A percentile compares a stretch with the other conserved stretches of the same genome.
phyloP scores from a whole-genome alignment of 2,888 invertebrate genomes.

The Phalera bucephala region DNA sequence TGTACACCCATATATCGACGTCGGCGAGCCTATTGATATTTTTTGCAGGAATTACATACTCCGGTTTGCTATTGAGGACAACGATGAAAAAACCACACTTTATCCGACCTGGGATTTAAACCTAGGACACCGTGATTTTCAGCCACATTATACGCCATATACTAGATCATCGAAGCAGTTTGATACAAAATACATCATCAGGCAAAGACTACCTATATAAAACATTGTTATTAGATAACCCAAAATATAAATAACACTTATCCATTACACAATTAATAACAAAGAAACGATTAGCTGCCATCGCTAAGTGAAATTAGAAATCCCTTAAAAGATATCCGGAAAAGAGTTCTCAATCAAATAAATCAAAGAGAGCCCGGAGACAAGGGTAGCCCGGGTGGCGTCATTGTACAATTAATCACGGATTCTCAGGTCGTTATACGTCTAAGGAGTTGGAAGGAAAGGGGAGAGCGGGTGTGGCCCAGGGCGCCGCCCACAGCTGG shows the following conservation, averaged over 20 bases:
- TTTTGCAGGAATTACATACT: too few species aligned
- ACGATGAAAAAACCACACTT: too few species aligned
- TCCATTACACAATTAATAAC: slow-evolving; percentile 26
- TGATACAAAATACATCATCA: too few species aligned
- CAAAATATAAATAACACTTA: not conserved
- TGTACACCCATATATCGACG: too few species aligned
- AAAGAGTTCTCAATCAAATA: slow-evolving; percentile 70
- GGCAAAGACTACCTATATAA: too few species aligned
- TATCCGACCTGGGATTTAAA: too few species aligned
- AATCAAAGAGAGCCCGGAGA: slow-evolving; percentile 59
- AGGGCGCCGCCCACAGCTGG: slow-evolving; percentile 72
- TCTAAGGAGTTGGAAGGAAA: slow-evolving; percentile 63
- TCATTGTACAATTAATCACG: slow-evolving; percentile 73
- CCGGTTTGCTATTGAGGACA: too few species aligned
- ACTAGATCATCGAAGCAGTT: too few species aligned
- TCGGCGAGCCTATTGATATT: too few species aligned
- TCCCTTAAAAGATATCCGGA: slow-evolving; percentile 57
- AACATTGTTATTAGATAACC: too few species aligned
- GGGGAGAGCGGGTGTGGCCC: slow-evolving; percentile 71
- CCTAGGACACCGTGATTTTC: too few species aligned
- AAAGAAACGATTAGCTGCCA: slow-evolving; percentile 31
- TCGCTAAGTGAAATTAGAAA: slow-evolving; percentile 39
- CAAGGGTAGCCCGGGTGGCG: slow-evolving; percentile 48
- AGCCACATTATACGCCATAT: too few species aligned
- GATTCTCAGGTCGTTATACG: slow-evolving; percentile 67